Conservation (phyloP, 2,113 vertebrate genomes). For the Haemorhous mexicanus region DNA sequence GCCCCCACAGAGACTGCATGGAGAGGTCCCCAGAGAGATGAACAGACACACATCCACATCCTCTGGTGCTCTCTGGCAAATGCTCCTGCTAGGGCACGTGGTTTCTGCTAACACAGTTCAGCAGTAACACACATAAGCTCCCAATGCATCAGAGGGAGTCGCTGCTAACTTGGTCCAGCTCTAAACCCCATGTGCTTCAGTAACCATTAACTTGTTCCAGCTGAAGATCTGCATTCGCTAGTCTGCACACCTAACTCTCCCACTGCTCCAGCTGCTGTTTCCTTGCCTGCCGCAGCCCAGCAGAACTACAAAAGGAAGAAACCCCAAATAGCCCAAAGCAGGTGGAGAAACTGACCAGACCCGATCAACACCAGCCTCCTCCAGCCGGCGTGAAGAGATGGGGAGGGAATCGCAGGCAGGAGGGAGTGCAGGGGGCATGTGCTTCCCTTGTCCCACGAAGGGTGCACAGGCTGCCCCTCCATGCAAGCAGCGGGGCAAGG, state of each 20-base stretch:
- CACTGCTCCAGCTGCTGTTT: neutral
- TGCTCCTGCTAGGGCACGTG: neutral
- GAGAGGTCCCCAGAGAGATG: neutral
- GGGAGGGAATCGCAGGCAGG: neutral
- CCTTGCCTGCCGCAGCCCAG: neutral
- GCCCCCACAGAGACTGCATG: rapidly evolving
- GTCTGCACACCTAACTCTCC: neutral
- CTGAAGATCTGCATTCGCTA: slow-evolving; percentile 17
- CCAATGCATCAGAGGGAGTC: neutral
- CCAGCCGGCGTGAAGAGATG: neutral
- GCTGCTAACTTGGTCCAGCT: slow-evolving; percentile 28
- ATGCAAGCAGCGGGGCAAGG: neutral
- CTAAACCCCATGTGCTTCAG: slow-evolving; percentile 18
- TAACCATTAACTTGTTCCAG: slow-evolving; percentile 37
- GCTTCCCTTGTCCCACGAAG: neutral
- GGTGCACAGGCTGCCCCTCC: neutral
- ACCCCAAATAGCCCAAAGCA: neutral
- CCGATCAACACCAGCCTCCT: neutral
- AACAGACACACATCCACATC: neutral
- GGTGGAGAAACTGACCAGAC: neutral
- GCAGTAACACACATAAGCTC: neutral
- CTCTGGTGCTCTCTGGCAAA: neutral
- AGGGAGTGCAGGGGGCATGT: neutral
- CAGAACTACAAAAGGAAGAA: neutral
- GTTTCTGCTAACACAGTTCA: neutral